Evolutionary conservation across 1,140 invertebrate species (phyloP).

Genomic region (Tetraneura akinire): DNA sequence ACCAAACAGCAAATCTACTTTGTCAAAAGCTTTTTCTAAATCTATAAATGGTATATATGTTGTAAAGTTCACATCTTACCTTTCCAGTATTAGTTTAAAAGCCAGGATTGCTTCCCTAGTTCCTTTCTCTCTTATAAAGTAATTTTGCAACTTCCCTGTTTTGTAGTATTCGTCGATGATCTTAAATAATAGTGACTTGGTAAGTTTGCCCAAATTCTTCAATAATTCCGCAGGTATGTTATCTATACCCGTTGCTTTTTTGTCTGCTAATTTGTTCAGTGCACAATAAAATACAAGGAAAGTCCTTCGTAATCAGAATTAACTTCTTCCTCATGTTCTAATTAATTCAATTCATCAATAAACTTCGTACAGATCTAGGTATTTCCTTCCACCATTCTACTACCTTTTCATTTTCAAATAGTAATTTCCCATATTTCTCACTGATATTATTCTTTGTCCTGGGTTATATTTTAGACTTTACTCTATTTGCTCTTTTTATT

Average conservation of each 20-base stretch:
- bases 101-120: background rate
- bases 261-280: conserved; percentile 2
- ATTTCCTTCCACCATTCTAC: conserved; percentile 27
- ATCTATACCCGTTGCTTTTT: conserved; percentile 17
- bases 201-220: conserved; percentile 16
- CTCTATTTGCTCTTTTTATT: conserved; percentile 16
- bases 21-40: background rate
- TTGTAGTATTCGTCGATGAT: background rate
- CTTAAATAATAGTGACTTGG: background rate
- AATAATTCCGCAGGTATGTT: conserved; percentile 21
- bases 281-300: conserved; percentile 22
- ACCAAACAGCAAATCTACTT: conserved; percentile 2
- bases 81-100: background rate
- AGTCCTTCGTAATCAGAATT: conserved; percentile 26
- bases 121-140: background rate
- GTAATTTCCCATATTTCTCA: conserved; percentile 17
- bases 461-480: conserved; percentile 33
- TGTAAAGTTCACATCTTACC: background rate
- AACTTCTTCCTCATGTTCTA: conserved; percentile 27
- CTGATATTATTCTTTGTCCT: conserved; percentile 38
- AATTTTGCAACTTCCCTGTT: background rate
- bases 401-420: conserved; percentile 48
- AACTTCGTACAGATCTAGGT: conserved; percentile 36
- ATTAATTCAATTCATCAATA: conserved; percentile 26
- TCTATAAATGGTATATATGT: conserved; percentile 14